phyloP scores from a whole-genome alignment of 2,888 invertebrate genomes.

The Clusia tigrina region DNA sequence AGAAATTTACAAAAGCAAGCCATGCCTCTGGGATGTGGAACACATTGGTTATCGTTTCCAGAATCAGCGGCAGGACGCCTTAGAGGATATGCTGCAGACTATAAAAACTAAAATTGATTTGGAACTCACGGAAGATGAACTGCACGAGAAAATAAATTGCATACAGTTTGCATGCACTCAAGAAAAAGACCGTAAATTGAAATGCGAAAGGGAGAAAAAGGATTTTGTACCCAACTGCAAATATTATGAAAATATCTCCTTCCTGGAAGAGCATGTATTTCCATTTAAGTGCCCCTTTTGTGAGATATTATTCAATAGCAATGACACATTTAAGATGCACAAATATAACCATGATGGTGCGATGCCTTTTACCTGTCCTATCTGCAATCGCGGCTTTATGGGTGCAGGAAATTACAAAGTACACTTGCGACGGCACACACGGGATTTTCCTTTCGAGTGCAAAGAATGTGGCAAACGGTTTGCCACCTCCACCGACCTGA shows the following conservation, averaged over 20 bases:
- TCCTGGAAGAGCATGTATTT: slow-evolving; percentile 49
- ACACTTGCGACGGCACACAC: slow-evolving; percentile 53
- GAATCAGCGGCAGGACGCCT: slow-evolving; percentile 40
- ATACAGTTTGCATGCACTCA: slow-evolving; percentile 36
- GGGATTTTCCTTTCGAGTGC: slow-evolving; percentile 50
- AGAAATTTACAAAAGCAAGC: slow-evolving; percentile 45
- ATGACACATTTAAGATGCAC: slow-evolving; percentile 35
- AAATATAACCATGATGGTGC: slow-evolving; percentile 35
- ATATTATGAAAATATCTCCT: slow-evolving; percentile 48
- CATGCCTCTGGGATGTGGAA: slow-evolving; percentile 49
- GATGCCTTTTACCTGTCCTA: slow-evolving; percentile 35
- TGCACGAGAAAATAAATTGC: slow-evolving; percentile 44
- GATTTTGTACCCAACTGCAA: slow-evolving; percentile 3
- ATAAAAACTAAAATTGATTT: slow-evolving; percentile 43
- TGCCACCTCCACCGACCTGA: slow-evolving; percentile 52
- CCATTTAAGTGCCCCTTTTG: slow-evolving; percentile 51
- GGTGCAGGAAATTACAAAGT: slow-evolving; percentile 52
- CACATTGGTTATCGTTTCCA: slow-evolving; percentile 39
- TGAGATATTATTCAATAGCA: slow-evolving; percentile 34
- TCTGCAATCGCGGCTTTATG: slow-evolving; percentile 48
- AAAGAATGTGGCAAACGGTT: slow-evolving; percentile 47
- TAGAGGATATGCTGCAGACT: slow-evolving; percentile 38
- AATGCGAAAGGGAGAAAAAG: slow-evolving; percentile 34
- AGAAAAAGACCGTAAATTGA: slow-evolving; percentile 34
- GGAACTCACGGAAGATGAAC: slow-evolving; percentile 42